These are phyloP conservation scores for Prionace glauca DNA, from an alignment of 2,797 vertebrate genomes.

Conservation along the genomic window DNA sequence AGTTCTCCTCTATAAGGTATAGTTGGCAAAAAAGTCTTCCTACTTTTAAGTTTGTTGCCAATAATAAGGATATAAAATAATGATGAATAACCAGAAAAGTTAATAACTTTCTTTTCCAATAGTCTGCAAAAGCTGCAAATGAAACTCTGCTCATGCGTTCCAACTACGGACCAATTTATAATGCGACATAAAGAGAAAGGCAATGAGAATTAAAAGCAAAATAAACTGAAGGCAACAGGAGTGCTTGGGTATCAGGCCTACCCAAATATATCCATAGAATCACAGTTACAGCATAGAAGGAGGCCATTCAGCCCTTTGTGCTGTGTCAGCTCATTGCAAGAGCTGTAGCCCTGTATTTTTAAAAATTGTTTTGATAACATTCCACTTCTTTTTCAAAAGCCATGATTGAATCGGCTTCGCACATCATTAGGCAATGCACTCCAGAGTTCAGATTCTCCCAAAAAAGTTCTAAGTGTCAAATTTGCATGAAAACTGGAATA, in stretches of 20 bases:
- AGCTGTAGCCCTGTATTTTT: too few species aligned
- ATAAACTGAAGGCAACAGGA: neutral
- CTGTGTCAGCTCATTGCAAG: too few species aligned
- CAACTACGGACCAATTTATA: neutral
- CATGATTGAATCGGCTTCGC: too few species aligned
- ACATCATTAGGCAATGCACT: too few species aligned
- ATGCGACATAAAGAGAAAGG: neutral
- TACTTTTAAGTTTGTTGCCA: neutral
- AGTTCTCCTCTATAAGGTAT: neutral
- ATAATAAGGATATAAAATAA: neutral
- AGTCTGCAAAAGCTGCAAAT: neutral
- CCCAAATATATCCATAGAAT: neutral
- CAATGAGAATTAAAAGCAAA: neutral
- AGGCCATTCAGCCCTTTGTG: too few species aligned
- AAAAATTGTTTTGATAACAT: too few species aligned
- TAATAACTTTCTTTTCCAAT: neutral
- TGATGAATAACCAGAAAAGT: neutral
- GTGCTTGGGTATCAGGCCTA: neutral
- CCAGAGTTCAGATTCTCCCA: too few species aligned
- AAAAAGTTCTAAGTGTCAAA: too few species aligned
- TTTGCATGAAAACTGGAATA: too few species aligned
- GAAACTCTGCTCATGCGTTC: conserved; percentile 1
- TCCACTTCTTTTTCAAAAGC: too few species aligned
- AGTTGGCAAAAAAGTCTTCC: neutral
- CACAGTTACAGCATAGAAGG: too few species aligned